Evolutionary conservation across 2,797 vertebrate genomes (phyloP).

Genomic region (Takifugu rubripes): DNA sequence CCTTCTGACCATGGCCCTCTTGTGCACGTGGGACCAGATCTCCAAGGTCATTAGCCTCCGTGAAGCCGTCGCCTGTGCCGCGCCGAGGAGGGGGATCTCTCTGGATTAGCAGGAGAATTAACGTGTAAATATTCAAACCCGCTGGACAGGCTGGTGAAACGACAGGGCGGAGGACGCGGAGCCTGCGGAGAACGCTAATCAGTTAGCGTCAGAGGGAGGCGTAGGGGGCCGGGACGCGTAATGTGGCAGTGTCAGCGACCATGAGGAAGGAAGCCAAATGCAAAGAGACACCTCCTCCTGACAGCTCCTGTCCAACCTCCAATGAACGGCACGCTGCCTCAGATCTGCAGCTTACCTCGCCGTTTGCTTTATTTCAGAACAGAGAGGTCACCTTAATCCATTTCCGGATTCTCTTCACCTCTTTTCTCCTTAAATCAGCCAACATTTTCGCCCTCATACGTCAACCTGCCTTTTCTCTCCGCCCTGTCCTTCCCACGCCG

Average conservation of each 20-base stretch:
- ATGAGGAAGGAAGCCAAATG: conserved; percentile 17
- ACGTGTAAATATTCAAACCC: conserved; percentile 32
- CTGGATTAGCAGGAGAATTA: conserved; percentile 18
- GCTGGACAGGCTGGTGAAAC: conserved; percentile 14
- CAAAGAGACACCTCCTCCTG: conserved; percentile 18
- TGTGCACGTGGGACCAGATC: no score
- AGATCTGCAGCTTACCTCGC: no score
- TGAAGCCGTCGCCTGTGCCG: conserved; percentile 1
- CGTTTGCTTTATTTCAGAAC: no score
- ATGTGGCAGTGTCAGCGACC: conserved; percentile 22
- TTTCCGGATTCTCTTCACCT: not conserved
- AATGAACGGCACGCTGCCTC: no score
- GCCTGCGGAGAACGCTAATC: conserved; percentile 39
- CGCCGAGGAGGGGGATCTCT: conserved; percentile 5
- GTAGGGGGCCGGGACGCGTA: conserved; percentile 35
- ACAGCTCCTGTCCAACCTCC: not conserved
- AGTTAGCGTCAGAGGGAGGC: conserved; percentile 43
- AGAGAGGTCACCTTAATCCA: no score
- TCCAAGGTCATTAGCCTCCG: not conserved
- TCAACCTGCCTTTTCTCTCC: not conserved
- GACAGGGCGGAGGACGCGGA: conserved; percentile 7
- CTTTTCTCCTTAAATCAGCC: not conserved
- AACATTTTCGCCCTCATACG: no score
- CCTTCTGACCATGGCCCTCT: no score
- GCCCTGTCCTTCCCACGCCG: not conserved